Evolutionary conservation across 2,888 invertebrate species (phyloP).

Genomic region (Papilio gigon): DNA sequence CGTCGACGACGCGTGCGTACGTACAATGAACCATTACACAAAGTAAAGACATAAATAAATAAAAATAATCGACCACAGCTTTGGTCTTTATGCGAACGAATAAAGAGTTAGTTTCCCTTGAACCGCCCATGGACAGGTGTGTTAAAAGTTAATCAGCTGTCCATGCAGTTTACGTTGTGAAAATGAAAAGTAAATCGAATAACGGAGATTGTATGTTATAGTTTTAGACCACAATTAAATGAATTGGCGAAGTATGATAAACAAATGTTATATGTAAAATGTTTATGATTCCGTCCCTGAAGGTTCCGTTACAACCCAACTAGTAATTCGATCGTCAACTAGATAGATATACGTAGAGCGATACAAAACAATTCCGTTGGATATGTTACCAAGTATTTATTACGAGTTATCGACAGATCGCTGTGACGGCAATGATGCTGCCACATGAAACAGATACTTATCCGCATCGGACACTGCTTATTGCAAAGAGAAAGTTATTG

Average conservation of each 20-base stretch:
- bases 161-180: slow-evolving; percentile 27
- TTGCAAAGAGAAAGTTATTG: slow-evolving; percentile 51
- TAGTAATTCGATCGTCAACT: background rate
- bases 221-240: background rate
- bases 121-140: slow-evolving; percentile 18
- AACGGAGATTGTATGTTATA: background rate
- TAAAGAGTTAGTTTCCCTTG: slow-evolving; percentile 22
- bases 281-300: background rate
- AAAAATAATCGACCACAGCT: slow-evolving; percentile 26
- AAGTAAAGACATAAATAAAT: slow-evolving; percentile 28
- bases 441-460: slow-evolving; percentile 56
- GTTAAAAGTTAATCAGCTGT: slow-evolving; percentile 36
- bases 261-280: background rate
- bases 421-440: slow-evolving; percentile 52
- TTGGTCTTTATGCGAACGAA: slow-evolving; percentile 25
- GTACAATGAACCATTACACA: slow-evolving; percentile 36
- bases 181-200: slow-evolving; percentile 35
- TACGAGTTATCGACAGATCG: slow-evolving; percentile 32
- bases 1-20: slow-evolving; percentile 49
- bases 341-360: background rate
- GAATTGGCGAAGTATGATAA: background rate
- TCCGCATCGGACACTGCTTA: slow-evolving; percentile 46
- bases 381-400: slow-evolving; percentile 38
- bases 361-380: slow-evolving; percentile 18
- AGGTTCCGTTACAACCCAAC: background rate